Conservation (phyloP, 2,888 invertebrate species). For the Drosophila tanythrix region DNA sequence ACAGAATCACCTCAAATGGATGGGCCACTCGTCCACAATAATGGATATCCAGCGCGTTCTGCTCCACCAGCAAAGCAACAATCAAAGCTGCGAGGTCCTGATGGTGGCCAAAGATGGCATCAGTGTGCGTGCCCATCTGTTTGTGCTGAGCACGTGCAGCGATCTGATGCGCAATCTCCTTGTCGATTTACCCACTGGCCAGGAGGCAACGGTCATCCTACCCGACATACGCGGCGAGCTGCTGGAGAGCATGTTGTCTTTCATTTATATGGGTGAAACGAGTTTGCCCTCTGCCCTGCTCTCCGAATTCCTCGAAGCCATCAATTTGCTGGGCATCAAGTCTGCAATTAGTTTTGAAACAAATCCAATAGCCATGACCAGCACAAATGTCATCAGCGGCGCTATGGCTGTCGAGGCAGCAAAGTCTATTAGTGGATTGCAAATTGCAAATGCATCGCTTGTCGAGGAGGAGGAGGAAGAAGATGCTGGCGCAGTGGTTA, state of each 20-base stretch:
- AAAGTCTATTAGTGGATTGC: slow-evolving; percentile 67
- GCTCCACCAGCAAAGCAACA: slow-evolving; percentile 71
- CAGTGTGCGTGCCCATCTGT: slow-evolving; percentile 83
- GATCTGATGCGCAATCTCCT: slow-evolving; percentile 82
- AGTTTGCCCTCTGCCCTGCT: slow-evolving; percentile 81
- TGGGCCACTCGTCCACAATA: slow-evolving; percentile 84
- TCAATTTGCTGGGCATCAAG: slow-evolving; percentile 83
- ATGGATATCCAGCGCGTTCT: slow-evolving; percentile 83
- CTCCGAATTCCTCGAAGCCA: slow-evolving; percentile 83
- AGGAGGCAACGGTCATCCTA: slow-evolving; percentile 82
- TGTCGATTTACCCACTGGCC: slow-evolving; percentile 78
- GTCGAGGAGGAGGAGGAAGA: slow-evolving; percentile 67
- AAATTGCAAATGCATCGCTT: slow-evolving; percentile 79
- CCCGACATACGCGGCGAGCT: slow-evolving; percentile 83
- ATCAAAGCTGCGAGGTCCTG: slow-evolving; percentile 81
- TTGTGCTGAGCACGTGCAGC: slow-evolving; percentile 83
- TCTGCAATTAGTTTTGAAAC: slow-evolving; percentile 85
- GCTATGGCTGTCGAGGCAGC: slow-evolving; percentile 56
- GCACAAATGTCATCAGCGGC: slow-evolving; percentile 40
- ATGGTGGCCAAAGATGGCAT: slow-evolving; percentile 81
- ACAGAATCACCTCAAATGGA: slow-evolving; percentile 84
- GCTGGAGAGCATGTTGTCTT: slow-evolving; percentile 82
- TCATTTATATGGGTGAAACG: slow-evolving; percentile 84
- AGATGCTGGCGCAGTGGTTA: slow-evolving; percentile 43
- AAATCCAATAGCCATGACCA: slow-evolving; percentile 61